A percentile compares a stretch with the other conserved stretches of the same genome.
phyloP scores from a whole-genome alignment of 2,113 vertebrate genomes.

The Dolichotis patagonum region DNA sequence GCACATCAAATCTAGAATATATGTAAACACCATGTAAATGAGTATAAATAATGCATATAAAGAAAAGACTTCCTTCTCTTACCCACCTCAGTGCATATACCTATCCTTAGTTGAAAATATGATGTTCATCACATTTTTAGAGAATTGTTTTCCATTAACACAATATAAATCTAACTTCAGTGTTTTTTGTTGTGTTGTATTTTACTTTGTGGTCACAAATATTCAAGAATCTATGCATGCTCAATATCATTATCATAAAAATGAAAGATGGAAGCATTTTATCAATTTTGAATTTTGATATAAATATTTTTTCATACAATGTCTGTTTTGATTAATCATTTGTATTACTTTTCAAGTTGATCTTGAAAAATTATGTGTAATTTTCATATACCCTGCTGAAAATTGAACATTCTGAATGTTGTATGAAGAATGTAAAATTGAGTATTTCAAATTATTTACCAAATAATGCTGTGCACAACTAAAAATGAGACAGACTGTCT shows the following conservation, averaged over 20 bases:
- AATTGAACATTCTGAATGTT: neutral
- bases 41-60: neutral
- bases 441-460: neutral
- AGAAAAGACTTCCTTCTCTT: neutral
- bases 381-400: neutral
- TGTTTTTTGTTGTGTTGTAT: too few species aligned
- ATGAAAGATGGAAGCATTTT: neutral
- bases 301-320: neutral
- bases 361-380: neutral
- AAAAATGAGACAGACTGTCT: rapidly evolving
- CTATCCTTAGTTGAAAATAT: neutral
- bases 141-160: too few species aligned
- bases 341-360: neutral
- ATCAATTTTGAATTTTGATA: neutral
- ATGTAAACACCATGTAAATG: neutral
- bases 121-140: neutral
- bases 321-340: rapidly evolving
- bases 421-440: neutral
- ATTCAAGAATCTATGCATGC: neutral
- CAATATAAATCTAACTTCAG: too few species aligned
- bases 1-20: neutral
- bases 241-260: neutral
- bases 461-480: neutral
- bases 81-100: rapidly evolving
- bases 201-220: too few species aligned